phyloP scores from a whole-genome alignment of 2,113 vertebrate genomes.

The Ammospiza nelsoni region DNA sequence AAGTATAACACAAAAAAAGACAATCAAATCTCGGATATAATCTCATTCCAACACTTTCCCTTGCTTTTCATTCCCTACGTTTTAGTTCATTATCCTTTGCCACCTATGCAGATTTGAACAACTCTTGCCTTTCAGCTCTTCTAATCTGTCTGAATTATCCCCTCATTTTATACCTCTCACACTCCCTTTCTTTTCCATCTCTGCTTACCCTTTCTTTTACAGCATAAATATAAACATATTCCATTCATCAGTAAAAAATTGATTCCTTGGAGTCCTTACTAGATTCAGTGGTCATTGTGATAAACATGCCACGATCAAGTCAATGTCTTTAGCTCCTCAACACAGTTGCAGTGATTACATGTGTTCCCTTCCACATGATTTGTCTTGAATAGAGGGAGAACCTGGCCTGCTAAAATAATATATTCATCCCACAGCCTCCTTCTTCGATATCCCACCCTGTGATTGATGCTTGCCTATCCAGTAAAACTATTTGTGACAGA shows the following conservation, averaged over 20 bases:
- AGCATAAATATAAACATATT: neutral
- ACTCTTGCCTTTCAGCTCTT: neutral
- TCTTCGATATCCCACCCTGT: neutral
- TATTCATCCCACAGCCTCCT: neutral
- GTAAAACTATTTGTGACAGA: neutral
- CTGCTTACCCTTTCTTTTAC: neutral
- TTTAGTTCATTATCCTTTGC: neutral
- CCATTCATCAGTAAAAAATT: neutral
- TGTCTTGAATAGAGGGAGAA: neutral
- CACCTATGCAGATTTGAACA: neutral
- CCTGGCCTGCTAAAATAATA: neutral
- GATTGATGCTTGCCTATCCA: neutral
- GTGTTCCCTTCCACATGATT: neutral
- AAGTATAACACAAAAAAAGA: neutral
- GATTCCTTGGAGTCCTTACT: neutral
- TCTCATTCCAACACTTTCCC: neutral
- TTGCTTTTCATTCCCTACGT: neutral
- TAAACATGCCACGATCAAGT: rapidly evolving
- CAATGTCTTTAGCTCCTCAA: neutral
- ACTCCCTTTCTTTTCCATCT: neutral
- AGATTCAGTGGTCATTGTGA: neutral
- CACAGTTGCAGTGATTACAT: neutral
- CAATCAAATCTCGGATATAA: neutral
- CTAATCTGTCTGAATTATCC: neutral
- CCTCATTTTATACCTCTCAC: neutral